Percentiles rank a stretch among this genome's conserved stretches.
Evolutionary conservation across 37 sponge, comb jelly and placozoan species (phyloP).

Genomic region (Bolinopsis microptera): DNA sequence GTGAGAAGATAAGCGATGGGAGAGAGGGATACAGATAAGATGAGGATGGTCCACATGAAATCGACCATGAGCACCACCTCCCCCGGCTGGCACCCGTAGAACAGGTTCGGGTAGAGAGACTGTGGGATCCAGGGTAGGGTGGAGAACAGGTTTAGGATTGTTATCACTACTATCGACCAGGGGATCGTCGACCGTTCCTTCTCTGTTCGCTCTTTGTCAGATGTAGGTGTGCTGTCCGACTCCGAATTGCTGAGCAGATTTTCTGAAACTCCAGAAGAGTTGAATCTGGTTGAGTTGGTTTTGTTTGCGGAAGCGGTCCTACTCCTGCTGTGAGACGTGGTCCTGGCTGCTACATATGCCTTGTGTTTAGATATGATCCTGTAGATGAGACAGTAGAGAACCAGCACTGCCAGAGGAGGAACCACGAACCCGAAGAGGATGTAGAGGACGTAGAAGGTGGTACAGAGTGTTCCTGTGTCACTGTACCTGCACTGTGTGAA

Average conservation of each 20-base stretch:
- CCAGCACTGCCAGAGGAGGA: background rate
- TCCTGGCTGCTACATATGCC: background rate
- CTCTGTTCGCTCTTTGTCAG: background rate
- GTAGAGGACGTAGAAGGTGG: background rate
- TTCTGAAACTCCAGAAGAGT: background rate
- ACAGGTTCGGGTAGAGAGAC: constrained; percentile 61
- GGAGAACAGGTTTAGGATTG: background rate
- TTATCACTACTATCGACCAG: constrained; percentile 30
- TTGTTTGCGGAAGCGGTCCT: background rate
- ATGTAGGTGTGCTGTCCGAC: background rate
- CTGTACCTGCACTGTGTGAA: constrained; percentile 16
- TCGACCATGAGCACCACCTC: constrained; percentile 41
- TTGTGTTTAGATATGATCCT: background rate
- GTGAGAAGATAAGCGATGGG: constrained; percentile 42
- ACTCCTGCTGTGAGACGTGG: background rate
- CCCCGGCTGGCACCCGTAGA: constrained; percentile 47
- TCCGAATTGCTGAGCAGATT: background rate
- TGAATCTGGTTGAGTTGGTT: background rate
- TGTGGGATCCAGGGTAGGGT: constrained; percentile 42
- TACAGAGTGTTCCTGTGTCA: background rate
- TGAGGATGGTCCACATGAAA: background rate
- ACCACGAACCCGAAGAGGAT: constrained; percentile 19
- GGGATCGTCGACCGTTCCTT: background rate
- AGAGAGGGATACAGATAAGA: background rate
- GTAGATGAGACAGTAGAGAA: constrained; percentile 36